Conservation (phyloP, 92 coral and sea anemone genomes). For the Palythoa grandiflora region DNA sequence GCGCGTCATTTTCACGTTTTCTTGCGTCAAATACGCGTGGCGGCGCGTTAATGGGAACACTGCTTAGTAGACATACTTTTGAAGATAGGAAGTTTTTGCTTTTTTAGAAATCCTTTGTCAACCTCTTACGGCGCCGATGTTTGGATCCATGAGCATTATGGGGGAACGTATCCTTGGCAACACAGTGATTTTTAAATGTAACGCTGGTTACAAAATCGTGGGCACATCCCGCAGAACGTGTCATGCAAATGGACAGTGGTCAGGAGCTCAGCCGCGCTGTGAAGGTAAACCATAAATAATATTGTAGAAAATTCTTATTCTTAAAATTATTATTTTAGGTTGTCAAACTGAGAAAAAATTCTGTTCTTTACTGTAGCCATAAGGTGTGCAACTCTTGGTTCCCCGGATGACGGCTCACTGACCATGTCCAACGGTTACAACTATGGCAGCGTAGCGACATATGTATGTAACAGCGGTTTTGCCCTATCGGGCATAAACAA, state of each 20-base stretch:
- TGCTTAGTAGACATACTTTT: no score
- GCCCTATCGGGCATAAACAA: conserved; percentile 71
- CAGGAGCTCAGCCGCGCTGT: conserved; percentile 94
- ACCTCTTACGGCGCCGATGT: conserved; percentile 63
- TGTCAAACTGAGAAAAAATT: background rate
- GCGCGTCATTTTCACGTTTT: no score
- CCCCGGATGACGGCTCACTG: conserved; percentile 73
- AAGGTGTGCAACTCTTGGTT: conserved; percentile 82
- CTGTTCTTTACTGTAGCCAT: conserved; percentile 60
- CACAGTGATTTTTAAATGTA: conserved; percentile 73
- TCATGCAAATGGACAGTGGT: conserved; percentile 89
- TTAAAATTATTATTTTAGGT: background rate
- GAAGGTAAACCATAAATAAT: conserved; percentile 57
- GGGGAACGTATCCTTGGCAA: conserved; percentile 93
- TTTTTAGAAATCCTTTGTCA: conserved; percentile 82
- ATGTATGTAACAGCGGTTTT: conserved; percentile 75
- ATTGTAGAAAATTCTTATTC: no score
- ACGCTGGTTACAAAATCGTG: conserved; percentile 74
- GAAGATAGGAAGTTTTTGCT: background rate
- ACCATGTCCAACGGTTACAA: conserved; percentile 73
- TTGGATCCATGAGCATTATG: conserved; percentile 73
- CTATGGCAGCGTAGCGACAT: conserved; percentile 78
- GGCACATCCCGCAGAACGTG: conserved; percentile 85
- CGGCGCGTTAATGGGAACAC: no score
- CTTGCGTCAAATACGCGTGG: no score